A percentile compares a stretch with the other conserved stretches of the same genome.
These are phyloP conservation scores for Achlya flavicornis DNA, from an alignment of 2,888 invertebrate species.

Conservation along the genomic window DNA sequence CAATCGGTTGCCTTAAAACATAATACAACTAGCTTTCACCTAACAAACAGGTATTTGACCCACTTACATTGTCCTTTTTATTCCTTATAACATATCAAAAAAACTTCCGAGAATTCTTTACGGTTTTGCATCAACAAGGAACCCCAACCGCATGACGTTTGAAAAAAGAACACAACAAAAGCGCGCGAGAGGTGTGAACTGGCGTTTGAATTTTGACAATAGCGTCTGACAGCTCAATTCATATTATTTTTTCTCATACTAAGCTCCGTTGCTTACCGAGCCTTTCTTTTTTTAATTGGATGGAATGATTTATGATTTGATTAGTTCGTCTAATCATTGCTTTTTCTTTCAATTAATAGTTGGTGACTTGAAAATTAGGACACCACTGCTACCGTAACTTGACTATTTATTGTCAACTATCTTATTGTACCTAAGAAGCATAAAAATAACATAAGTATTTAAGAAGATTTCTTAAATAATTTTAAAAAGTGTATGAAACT, in stretches of 20 bases:
- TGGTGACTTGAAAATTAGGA: not conserved
- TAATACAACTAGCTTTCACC: not conserved
- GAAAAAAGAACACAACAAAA: constrained; percentile 32
- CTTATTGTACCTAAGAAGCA: no score
- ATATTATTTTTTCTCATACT: constrained; percentile 38
- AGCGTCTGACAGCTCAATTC: constrained; percentile 62
- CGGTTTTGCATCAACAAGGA: constrained; percentile 16
- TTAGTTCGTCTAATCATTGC: not conserved
- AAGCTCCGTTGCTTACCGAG: not conserved
- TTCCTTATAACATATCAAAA: not conserved
- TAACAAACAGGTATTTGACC: constrained; percentile 6
- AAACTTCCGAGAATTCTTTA: not conserved
- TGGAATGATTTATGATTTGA: constrained; percentile 1
- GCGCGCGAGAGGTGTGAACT: constrained; percentile 47
- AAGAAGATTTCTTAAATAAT: no score
- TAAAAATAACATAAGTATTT: no score
- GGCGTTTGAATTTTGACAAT: constrained; percentile 59
- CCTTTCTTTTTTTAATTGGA: constrained; percentile 8
- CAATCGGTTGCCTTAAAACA: not conserved
- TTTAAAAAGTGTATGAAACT: no score
- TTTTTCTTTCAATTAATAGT: not conserved
- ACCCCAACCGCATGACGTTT: constrained; percentile 20
- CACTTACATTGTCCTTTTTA: not conserved
- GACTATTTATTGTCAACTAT: no score
- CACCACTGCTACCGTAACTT: no score